Evolutionary conservation across 2,888 invertebrate species (phyloP), one percentile per base, ranked within the genome.

Genomic region (Apamea anceps): DNA sequence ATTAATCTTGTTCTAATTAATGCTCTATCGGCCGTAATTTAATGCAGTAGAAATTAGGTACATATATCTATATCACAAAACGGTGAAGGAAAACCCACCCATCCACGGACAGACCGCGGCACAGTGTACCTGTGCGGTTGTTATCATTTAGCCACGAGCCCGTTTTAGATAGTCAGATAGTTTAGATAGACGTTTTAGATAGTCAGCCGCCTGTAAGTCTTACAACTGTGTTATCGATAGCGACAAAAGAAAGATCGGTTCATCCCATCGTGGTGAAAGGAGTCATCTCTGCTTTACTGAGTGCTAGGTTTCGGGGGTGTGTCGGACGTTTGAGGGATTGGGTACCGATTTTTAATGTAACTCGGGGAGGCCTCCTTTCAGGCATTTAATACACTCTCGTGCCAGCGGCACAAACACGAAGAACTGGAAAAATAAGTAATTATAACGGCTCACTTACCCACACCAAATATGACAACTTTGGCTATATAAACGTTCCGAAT

Each of bases 381-480:
- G 57, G 25, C 25, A 57, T 57, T 57, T 0, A 3, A 57, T n/a
- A 0, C 25, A 57, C 25, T 57, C n/a, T 4, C 25, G 25, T 57
- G 25, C 10, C 57, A 57, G 12, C 2, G 57, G 3, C 10, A 57
- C n/a, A 1, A 57, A 57, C 4, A 57, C n/a, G n/a, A 57, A n/a
- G 12, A 57, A 57, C 0, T 8, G 3, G 3, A 25, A 8, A 12
- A 57, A n/a, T 25, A 25, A 57, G 0, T 45, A 18, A 21, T 15
- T 77, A 28, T 13, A n/a, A 37, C 45, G 32, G 54, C 85, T 65
- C 42, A 83, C 87, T 89, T 84, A 94, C 93, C 90, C 37, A 90
- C 77, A 81, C 92, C 94, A 79, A 88, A 83, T 72, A 93, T 89
- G 5, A 32, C 42, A 18, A 94, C 85, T 25, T 82, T 73, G 42